Base-by-base conservation (phyloP, 2,797 vertebrate genomes). In the Lutjanus campechanus region DNA sequence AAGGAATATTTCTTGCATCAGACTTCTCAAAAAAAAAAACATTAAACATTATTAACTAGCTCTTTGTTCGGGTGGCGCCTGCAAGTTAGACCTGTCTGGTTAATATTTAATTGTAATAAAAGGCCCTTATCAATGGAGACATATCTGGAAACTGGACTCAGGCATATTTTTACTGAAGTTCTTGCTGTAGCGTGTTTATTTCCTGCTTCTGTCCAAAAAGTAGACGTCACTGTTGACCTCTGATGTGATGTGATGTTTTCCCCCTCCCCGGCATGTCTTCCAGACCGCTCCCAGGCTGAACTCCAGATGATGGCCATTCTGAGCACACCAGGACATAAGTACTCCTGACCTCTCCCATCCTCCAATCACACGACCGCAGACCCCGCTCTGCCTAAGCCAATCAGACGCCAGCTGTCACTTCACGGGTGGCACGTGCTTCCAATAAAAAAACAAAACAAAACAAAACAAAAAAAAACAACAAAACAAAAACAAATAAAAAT, bases 251-350 rank as follows among this genome's bases (percentile, higher is more conserved):
- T 69, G 49, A 46, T 29, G 5, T 67, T 51, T 67, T 61, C 50
- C 17, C 70, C 47, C 40, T 55, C 49, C 43, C 29, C 29, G 29
- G 22, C 0, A 15, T 79, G 9, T 74, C 78, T 90, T 88, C 13
- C 91, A 99, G 98, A 98, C 97, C 44, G 98, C 98, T 76, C 98
- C 98, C n/a, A 96, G 98, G 50, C 92, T 99, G 91, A 99, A 99
- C 88, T 99, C 98, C 53, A 98, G 98, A 97, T 99, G 98, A 99
- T 97, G 87, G 88, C 82, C 73, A 41, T 40, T 11, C 80, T 76
- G 77, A 80, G 22, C 73, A 46, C 61, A 36, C 77, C 78, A 67
- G 83, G 79, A 85, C 46, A 68, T 16, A 36, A 20, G 8, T 47
- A 13, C 70, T 71, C 70, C 84, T 81, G 70, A 81, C 56, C 69